Percentiles rank a stretch among this genome's conserved stretches.
These are phyloP conservation scores for Melanotus villosus DNA, from an alignment of 2,888 invertebrate genomes.

Conservation along the genomic window DNA sequence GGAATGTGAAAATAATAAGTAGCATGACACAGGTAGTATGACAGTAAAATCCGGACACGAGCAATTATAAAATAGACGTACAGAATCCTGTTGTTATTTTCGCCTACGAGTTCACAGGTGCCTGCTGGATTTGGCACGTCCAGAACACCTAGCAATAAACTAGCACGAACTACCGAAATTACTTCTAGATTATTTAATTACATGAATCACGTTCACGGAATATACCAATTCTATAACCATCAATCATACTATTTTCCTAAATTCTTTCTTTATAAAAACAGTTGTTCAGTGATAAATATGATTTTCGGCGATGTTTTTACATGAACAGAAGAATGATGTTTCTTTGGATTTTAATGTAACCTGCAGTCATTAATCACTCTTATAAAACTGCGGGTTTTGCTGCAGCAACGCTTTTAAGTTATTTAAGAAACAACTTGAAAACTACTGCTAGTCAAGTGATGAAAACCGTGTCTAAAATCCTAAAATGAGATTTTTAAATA, in stretches of 20 bases:
- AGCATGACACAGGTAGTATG: background rate
- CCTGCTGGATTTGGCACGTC: constrained; percentile 10
- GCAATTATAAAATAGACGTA: constrained; percentile 9
- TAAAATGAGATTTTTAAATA: background rate
- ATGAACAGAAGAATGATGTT: constrained; percentile 1
- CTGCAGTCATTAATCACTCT: constrained; percentile 32
- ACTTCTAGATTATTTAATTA: constrained; percentile 19
- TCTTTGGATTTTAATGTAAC: constrained; percentile 30
- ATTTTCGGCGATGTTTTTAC: constrained; percentile 8
- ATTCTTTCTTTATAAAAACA: constrained; percentile 6
- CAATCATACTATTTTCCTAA: constrained; percentile 25
- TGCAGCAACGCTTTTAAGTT: constrained; percentile 19
- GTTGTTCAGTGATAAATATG: constrained; percentile 9
- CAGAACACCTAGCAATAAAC: background rate
- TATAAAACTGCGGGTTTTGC: constrained; percentile 6
- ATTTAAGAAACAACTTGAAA: background rate
- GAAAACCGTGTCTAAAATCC: background rate
- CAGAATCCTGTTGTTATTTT: constrained; percentile 7
- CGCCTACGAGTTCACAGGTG: constrained; percentile 9
- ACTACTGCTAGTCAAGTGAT: background rate
- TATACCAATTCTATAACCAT: constrained; percentile 28
- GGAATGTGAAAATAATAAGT: background rate
- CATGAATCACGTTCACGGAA: constrained; percentile 25
- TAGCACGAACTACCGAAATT: constrained; percentile 13
- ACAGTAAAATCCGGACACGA: background rate